Percentiles rank a stretch among this genome's conserved stretches.
These are phyloP conservation scores for Drosophila pruinosa DNA, from an alignment of 1,140 invertebrate genomes.

Conservation along the genomic window DNA sequence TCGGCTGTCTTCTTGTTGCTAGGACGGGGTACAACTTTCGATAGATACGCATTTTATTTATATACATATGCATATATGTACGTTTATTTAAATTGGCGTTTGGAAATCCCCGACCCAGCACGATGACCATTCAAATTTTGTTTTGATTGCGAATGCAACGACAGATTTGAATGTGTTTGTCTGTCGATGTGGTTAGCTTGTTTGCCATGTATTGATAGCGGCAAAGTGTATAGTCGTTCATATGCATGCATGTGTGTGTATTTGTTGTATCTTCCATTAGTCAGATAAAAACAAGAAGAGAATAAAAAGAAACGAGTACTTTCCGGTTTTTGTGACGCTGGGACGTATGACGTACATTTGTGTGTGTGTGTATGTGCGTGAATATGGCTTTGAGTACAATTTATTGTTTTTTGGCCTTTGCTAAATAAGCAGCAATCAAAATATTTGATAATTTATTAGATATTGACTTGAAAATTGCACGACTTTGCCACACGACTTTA, in stretches of 20 bases:
- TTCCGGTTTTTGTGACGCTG: constrained; percentile 43
- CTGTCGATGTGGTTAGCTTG: constrained; percentile 1
- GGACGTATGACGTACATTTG: constrained; percentile 19
- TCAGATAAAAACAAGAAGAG: background rate
- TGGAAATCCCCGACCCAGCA: constrained; percentile 11
- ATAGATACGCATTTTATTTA: constrained; percentile 10
- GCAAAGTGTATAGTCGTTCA: too few relatives aligned
- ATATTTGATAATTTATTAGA: constrained; percentile 1
- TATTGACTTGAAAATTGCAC: background rate
- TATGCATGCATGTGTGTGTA: background rate
- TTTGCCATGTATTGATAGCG: constrained; percentile 18
- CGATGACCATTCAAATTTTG: constrained; percentile 26
- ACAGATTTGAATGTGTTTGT: constrained; percentile 9
- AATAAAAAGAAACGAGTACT: constrained; percentile 37
- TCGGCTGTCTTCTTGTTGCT: constrained; percentile 22
- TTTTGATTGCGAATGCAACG: constrained; percentile 6
- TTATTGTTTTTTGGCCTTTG: constrained; percentile 38
- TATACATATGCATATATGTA: background rate
- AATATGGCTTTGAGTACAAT: background rate
- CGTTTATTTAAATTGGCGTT: background rate
- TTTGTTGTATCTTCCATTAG: constrained; percentile 7
- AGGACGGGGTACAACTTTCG: background rate
- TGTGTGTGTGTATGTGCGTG: background rate
- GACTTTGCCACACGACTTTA: constrained; percentile 3
- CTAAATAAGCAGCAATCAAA: background rate